These are phyloP conservation scores for Mythimna loreyi DNA, from an alignment of 2,888 invertebrate species.

Conservation along the genomic window DNA sequence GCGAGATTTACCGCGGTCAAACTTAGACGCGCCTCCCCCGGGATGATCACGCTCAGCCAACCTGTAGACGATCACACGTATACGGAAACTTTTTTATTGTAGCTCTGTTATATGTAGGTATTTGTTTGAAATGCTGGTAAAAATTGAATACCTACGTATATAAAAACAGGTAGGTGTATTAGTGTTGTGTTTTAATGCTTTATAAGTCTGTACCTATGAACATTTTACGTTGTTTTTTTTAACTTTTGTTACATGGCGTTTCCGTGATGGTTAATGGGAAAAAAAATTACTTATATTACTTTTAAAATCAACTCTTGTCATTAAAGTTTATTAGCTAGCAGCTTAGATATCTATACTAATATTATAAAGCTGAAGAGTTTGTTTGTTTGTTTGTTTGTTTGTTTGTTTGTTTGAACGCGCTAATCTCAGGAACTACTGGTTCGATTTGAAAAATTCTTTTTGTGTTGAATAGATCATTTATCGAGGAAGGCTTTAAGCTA, in stretches of 20 bases:
- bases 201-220: too few species aligned
- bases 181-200: background rate
- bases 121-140: background rate
- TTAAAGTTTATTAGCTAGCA: too few species aligned
- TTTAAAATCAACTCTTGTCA: background rate
- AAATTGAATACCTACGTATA: background rate
- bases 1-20: slow-evolving; percentile 82
- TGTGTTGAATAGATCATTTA: too few species aligned
- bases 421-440: too few species aligned
- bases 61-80: slow-evolving; percentile 39
- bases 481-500: too few species aligned
- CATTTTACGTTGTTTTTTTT: too few species aligned
- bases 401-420: too few species aligned
- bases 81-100: slow-evolving; percentile 40
- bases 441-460: too few species aligned
- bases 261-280: background rate
- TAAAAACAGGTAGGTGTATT: background rate
- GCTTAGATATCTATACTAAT: too few species aligned
- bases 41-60: slow-evolving; percentile 59
- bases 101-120: background rate
- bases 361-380: too few species aligned
- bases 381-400: too few species aligned
- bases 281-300: too few species aligned
- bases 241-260: background rate
- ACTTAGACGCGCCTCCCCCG: slow-evolving; percentile 77